Evolutionary conservation across 2,888 invertebrate species (phyloP), one percentile per base, ranked within the genome.

Genomic region (Branchellion lobata): DNA sequence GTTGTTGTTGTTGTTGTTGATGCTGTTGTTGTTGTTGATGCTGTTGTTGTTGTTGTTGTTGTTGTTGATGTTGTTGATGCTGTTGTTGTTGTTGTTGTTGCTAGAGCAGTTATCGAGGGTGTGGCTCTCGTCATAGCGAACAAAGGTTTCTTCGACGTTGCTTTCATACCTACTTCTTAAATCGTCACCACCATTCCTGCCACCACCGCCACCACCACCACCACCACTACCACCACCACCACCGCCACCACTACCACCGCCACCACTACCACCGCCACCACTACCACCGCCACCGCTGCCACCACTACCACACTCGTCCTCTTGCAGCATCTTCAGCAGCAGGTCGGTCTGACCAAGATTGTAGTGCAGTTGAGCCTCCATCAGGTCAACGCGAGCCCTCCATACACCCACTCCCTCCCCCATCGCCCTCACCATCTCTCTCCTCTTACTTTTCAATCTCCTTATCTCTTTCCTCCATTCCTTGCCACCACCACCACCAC

Each of bases 361-460:
- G 81, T 88, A 87, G 79, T 88, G 87, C n/a, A 88, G 82, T 80
- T 87, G 87, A 1, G 86, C 86, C 81, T 88, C 88, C n/a, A 87
- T 84, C 40, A 87, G 81, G 79, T 88, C 87, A 29, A 87, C 85
- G 21, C 57, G 61, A 36, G 53, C 65, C 33, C 86, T 87, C n/a
- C 86, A 84, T 29, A 87, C 87, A 40, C 87, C 83, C 80, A 85
- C 84, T 79, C 85, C 85, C 76, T 87, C 81, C 18, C 85, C 85
- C 8, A 87, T 82, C 73, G 87, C 83, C 74, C 86, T 85, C 53
- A 86, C 83, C 33, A 87, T 86, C 51, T 86, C 83, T 36, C 85
- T 82, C 72, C 86, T 83, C 79, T 87, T 86, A 47, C 83, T 82
- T 36, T 86, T 84, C 3, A 87, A 83, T 78, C 84, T 82, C 68